Percentiles rank a stretch among this genome's conserved stretches.
Evolutionary conservation across 2,797 vertebrate genomes (phyloP).

Genomic region (Enteromius viviparus): DNA sequence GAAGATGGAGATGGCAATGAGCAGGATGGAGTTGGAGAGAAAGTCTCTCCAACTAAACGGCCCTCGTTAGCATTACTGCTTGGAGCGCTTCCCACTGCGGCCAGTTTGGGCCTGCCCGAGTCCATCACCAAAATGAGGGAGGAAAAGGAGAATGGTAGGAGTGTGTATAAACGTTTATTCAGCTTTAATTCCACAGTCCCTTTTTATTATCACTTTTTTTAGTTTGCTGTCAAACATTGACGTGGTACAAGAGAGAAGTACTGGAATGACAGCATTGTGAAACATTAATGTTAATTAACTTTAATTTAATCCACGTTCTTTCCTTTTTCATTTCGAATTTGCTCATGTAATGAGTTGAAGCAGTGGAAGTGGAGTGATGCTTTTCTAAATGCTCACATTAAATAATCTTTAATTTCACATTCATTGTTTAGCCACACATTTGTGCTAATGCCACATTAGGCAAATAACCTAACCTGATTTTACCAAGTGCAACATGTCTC

Average conservation of each 20-base stretch:
- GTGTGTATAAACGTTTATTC: background rate
- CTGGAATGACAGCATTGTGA: background rate
- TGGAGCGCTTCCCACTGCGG: slow-evolving; percentile 86
- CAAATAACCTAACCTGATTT: no score
- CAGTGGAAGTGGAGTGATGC: background rate
- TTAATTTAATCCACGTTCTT: background rate
- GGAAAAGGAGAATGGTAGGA: slow-evolving; percentile 84
- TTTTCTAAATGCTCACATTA: background rate
- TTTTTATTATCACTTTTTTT: background rate
- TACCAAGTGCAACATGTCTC: no score
- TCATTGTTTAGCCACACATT: background rate
- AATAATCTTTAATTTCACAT: background rate
- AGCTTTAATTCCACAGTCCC: background rate
- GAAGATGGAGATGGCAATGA: slow-evolving; percentile 53
- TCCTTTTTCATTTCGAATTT: background rate
- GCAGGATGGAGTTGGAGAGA: slow-evolving; percentile 47
- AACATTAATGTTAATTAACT: background rate
- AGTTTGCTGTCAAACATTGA: background rate
- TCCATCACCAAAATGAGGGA: slow-evolving; percentile 79
- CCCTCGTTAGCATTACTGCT: slow-evolving; percentile 87
- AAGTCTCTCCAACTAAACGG: slow-evolving; percentile 60
- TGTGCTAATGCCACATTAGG: background rate
- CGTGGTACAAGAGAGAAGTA: background rate
- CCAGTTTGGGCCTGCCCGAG: slow-evolving; percentile 87
- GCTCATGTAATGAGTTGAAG: background rate